Evolutionary conservation across 2,113 vertebrate genomes (phyloP).

Genomic region (Dasypus novemcinctus): DNA sequence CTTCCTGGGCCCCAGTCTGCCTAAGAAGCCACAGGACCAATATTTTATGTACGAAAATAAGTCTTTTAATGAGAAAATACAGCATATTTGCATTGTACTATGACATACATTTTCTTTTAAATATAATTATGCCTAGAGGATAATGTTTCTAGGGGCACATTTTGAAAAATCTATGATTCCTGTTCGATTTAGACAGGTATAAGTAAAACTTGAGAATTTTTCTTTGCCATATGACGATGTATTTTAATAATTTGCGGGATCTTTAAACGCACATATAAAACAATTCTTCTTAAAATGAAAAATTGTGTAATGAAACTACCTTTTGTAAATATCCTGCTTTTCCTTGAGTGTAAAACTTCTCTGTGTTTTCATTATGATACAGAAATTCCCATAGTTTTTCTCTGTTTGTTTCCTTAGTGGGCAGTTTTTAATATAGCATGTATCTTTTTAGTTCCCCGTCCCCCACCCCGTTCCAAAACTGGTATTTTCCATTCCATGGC

Average conservation of each 20-base stretch:
- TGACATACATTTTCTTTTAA: constrained; percentile 29
- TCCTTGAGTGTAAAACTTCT: background rate
- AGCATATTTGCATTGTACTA: background rate
- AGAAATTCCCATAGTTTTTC: background rate
- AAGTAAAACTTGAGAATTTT: constrained; percentile 28
- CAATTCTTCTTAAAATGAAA: constrained; percentile 36
- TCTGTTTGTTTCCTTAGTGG: background rate
- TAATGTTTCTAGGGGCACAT: background rate
- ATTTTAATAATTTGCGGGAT: background rate
- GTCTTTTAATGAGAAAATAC: constrained; percentile 28
- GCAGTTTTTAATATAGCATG: background rate
- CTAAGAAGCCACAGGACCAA: background rate
- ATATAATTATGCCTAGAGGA: background rate
- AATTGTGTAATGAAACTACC: background rate
- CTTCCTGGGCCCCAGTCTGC: background rate
- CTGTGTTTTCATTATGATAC: background rate
- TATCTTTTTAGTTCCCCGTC: background rate
- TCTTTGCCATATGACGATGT: background rate
- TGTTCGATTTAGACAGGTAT: background rate
- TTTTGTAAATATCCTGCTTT: background rate
- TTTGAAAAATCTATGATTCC: constrained; percentile 40
- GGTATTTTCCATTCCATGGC: background rate
- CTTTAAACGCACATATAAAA: background rate
- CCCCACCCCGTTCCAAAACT: background rate
- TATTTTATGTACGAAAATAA: constrained; percentile 22